Base-by-base conservation (phyloP, 2,113 vertebrate species). In the Galemys pyrenaicus region DNA sequence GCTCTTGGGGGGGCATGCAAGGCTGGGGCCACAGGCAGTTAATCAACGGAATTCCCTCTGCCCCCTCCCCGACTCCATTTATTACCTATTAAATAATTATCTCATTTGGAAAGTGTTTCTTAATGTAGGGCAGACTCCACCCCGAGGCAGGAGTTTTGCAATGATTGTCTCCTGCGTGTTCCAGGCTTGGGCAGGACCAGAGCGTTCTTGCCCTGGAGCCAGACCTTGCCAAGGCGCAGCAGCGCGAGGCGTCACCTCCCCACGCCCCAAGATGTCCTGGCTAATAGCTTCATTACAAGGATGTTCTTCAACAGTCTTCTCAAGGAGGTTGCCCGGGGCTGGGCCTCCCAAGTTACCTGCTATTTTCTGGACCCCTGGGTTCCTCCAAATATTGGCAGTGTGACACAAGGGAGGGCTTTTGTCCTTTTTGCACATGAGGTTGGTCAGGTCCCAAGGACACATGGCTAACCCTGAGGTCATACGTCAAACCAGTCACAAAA, bases 31-130 rank as follows among this genome's bases (percentile, higher is more conserved):
- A 68, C 15, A n/a, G 73, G 67, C 92, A 70, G 78, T 94, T 93
- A 88, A 95, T 92, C 93, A 94, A 35, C 87, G 16, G 30, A 93
- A 96, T 95, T 89, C 93, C 89, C 90, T 90, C 89, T 54, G 44
- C 84, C 49, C 64, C 87, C 80, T 94, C 87, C 83, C 85, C 1
- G 2, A 44, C 87, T 96, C 92, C 87, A 39, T 77, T 97, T 94
- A 96, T 93, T 96, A 90, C 89, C 94, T 93, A 97, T 97, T 97
- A 97, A 97, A 96, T 94, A 97, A 97, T 97, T 97, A 97, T 95
- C 96, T 97, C 93, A 96, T 96, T 95, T 96, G 95, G 90, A 96
- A 96, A 96, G 58, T 91, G 90, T 94, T 97, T 97, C 95, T 97
- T 96, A 93, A 96, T 77, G 94, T 90, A 89, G 96, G 91, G 95